Conservation (phyloP, 2,888 invertebrate genomes). For the Coelinius sp. region DNA sequence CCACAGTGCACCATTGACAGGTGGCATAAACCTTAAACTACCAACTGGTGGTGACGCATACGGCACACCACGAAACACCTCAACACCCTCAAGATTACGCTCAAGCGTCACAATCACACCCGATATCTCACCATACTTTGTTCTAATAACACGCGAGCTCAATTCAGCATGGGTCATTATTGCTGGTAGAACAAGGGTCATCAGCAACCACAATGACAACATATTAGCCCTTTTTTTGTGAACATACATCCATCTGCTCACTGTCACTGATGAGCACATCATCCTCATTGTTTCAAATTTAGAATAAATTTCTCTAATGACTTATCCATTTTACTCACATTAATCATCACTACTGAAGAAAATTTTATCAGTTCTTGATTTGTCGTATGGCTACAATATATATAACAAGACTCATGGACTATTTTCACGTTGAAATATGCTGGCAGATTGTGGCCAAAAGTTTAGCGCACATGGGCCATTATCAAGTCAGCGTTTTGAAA, state of each 20-base stretch:
- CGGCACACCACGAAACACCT: constrained; percentile 93
- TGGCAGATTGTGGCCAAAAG: constrained; percentile 49
- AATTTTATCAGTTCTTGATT: neutral
- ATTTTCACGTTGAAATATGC: constrained; percentile 41
- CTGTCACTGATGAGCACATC: constrained; percentile 2
- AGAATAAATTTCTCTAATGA: neutral
- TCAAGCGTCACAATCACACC: constrained; percentile 89
- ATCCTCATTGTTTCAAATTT: neutral
- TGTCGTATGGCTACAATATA: neutral
- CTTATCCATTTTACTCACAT: neutral
- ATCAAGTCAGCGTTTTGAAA: constrained; percentile 57
- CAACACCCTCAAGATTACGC: constrained; percentile 83
- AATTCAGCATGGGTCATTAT: constrained; percentile 68
- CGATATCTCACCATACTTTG: constrained; percentile 89
- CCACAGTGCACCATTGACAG: constrained; percentile 94
- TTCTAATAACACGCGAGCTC: constrained; percentile 87
- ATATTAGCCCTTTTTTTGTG: neutral
- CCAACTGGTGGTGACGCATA: constrained; percentile 95
- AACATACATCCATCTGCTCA: neutral
- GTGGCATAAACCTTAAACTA: constrained; percentile 94
- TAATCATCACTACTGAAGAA: neutral
- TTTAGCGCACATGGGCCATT: constrained; percentile 51
- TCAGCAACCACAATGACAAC: constrained; percentile 23
- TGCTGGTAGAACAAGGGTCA: constrained; percentile 49
- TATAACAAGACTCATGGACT: constrained; percentile 29